Evolutionary conservation across 2,888 invertebrate species (phyloP).

Genomic region (Chymomyza caudatula): DNA sequence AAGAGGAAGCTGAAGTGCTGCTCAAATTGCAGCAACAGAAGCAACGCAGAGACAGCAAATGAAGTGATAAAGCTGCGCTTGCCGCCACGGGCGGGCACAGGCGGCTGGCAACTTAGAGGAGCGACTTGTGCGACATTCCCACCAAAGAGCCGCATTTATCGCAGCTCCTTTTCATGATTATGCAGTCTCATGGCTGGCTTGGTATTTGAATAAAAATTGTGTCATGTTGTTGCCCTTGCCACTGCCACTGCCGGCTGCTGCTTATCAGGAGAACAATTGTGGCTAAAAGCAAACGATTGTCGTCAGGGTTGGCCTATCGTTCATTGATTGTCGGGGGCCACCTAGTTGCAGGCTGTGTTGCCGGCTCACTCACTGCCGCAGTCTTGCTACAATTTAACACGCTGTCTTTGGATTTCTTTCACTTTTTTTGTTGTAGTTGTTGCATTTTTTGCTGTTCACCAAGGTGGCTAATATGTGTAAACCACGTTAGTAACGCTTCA

Average conservation of each 20-base stretch:
- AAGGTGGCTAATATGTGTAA: constrained; percentile 75
- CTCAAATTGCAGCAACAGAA: constrained; percentile 56
- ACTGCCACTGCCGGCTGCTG: constrained; percentile 9
- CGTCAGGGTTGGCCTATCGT: not conserved
- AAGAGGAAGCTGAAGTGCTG: constrained; percentile 51
- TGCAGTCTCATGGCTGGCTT: constrained; percentile 60
- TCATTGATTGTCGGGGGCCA: not conserved
- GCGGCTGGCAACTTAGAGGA: not conserved
- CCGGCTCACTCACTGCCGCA: not conserved
- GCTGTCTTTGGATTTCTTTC: constrained; percentile 20
- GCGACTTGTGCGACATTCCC: constrained; percentile 68
- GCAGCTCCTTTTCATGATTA: constrained; percentile 25
- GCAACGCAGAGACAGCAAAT: constrained; percentile 53
- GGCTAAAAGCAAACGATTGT: constrained; percentile 30
- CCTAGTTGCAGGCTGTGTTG: not conserved
- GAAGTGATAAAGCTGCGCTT: constrained; percentile 71
- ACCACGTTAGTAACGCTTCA: constrained; percentile 75
- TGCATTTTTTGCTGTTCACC: constrained; percentile 19
- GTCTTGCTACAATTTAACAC: constrained; percentile 5
- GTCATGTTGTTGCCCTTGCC: constrained; percentile 40
- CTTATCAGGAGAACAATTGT: constrained; percentile 45
- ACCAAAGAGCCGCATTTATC: constrained; percentile 24
- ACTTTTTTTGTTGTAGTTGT: constrained; percentile 29
- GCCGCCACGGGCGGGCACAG: not conserved
- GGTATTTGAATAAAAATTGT: constrained; percentile 72